Base-by-base conservation (phyloP, 2,797 vertebrate species). In the Pipistrellus kuhlii region DNA sequence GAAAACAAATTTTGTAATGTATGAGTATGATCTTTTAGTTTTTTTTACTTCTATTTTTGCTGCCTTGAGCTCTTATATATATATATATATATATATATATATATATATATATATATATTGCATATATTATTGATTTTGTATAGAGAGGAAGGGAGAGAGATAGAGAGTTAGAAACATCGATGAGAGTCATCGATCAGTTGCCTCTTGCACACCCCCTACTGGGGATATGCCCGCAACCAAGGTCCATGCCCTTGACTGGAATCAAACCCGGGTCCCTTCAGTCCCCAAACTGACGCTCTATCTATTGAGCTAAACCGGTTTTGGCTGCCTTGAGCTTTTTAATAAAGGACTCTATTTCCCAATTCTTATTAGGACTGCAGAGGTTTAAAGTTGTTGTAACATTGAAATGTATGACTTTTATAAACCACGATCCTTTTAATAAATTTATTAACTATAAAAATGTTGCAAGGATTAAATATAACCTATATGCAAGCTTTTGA, bases 11-110 rank as follows among this genome's bases (percentile, higher is more conserved):
- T 44, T 94, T 89, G 21, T 38, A 51, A 46, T 64, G 5, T 69
- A 44, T 77, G 44, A 68, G 11, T 35, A 20, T 68, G 48, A 81
- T 20, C 8, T 93, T 78, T 91, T 44, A 75, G 23, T 12, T 94
- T 88, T 88, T 80, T 91, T 80, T 6, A 93, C 20, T 46, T 92
- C 41, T 90, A 5, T 27, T 88, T 95, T 86, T 93, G 7, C 9
- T 85, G 8, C 30, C 17, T 90, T 77, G 46, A 87, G 23, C 35
- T 55, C n/a, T n/a, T n/a, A n/a, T n/a, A n/a, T n/a, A n/a, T n/a
- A n/a, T n/a, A n/a, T n/a, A n/a, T n/a, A n/a, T n/a, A n/a, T n/a
- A n/a, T n/a, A n/a, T n/a, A n/a, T n/a, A n/a, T n/a, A n/a, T n/a
- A n/a, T n/a, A n/a, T n/a, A n/a, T n/a, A n/a, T n/a, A n/a, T n/a